Base-by-base conservation (phyloP, 1,140 invertebrate species). In the Tetragonula clypearis region DNA sequence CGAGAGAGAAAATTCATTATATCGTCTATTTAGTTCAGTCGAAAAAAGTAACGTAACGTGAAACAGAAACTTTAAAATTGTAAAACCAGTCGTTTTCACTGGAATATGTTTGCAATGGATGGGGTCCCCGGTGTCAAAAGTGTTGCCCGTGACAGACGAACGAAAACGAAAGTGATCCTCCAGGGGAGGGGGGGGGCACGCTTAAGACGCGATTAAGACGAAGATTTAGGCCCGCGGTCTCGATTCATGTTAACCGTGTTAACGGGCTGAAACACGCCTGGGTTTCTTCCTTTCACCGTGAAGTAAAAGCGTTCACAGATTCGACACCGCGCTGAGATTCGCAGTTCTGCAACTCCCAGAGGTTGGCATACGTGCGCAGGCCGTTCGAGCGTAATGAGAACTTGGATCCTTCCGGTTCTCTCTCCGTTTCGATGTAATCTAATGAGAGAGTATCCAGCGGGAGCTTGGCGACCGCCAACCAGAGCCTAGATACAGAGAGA, bases 391-490 rank as follows among this genome's bases (percentile, higher is more conserved):
- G 49, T 80, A 60, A 88, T 41, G 30, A 49, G 56, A 74, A 69
- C 75, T 55, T 23, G 35, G 80, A 78, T 75, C 17, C 65, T 49
- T 69, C 30, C 41, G 66, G 35, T 68, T 77, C 56, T 62, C 56
- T 62, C 68, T 41, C 60, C 60, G 56, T 23, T 71, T 79, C 62
- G 72, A 62, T 78, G 72, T 74, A 69, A 80, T 88, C 66, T 84
- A 84, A 88, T 75, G 81, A 87, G 72, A 35, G 30, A 74, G 12
- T 75, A 88, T 77, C 71, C 75, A 62, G 35, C 58, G 15, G 56
- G 21, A 41, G 21, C 15, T 75, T 66, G 35, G 71, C 58, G 60
- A 74, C 56, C 26, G 71, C 49, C 71, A 26, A 58, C 73, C 2
- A 26, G 60, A 14, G 23, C 11, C 73, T 75, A 49, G 56, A 56